These are phyloP conservation scores for Drosophila lowei DNA, from an alignment of 1,140 invertebrate genomes.

Conservation along the genomic window DNA sequence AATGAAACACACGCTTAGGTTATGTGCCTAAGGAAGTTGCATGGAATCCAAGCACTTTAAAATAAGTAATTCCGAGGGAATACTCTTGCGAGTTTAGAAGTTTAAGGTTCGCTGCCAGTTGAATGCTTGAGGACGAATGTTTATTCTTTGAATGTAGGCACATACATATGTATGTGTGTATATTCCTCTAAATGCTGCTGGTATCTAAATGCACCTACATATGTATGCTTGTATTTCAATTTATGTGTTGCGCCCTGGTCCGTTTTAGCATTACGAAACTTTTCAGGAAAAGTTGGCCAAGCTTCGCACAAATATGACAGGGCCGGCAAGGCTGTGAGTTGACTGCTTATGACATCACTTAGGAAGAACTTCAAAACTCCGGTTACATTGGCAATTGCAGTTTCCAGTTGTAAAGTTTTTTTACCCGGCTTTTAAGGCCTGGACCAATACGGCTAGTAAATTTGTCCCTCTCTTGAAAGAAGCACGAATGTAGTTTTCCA, in stretches of 20 bases:
- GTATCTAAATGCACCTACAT: not conserved
- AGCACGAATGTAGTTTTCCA: too few species aligned
- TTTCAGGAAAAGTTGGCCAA: constrained; percentile 34
- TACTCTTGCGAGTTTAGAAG: too few species aligned
- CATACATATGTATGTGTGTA: too few species aligned
- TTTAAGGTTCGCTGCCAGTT: too few species aligned
- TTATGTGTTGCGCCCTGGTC: constrained; percentile 10
- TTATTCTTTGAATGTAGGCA: too few species aligned
- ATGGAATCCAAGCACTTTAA: too few species aligned
- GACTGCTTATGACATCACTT: constrained; percentile 54
- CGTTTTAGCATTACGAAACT: constrained; percentile 18
- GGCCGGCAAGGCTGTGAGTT: constrained; percentile 26
- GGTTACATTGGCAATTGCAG: constrained; percentile 40
- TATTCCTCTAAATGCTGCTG: not conserved
- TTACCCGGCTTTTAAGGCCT: not conserved
- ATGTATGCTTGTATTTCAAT: not conserved
- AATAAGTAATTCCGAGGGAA: too few species aligned
- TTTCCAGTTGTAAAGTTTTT: constrained; percentile 20
- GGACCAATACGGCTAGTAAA: too few species aligned
- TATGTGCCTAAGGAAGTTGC: too few species aligned
- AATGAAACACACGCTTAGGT: constrained; percentile 13
- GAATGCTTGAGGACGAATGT: too few species aligned
- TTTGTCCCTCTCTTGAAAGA: too few species aligned
- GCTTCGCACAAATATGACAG: constrained; percentile 54
- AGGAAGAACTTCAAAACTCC: constrained; percentile 35